Conservation (phyloP, 2,888 invertebrate genomes). For the Ichneumoninae sp. region DNA sequence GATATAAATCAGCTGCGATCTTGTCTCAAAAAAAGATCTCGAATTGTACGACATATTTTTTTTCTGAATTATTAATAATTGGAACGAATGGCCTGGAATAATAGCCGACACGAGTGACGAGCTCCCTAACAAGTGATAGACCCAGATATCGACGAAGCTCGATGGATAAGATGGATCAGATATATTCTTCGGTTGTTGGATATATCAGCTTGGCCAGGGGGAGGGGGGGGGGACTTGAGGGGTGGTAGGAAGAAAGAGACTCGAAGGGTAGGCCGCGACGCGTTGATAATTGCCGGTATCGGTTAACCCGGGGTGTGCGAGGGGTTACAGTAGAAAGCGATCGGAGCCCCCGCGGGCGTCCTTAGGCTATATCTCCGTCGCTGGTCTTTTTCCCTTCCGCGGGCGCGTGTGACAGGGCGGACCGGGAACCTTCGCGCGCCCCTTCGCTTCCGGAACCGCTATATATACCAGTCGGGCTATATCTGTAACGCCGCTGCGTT, state of each 20-base stretch:
- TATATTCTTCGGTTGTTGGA: constrained; percentile 19
- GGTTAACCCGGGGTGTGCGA: constrained; percentile 81
- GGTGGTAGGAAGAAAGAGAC: constrained; percentile 35
- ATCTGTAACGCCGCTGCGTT: constrained; percentile 28
- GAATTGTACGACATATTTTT: background rate
- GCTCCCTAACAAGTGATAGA: constrained; percentile 14
- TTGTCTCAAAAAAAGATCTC: no score
- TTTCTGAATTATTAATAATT: constrained; percentile 1
- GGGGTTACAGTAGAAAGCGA: constrained; percentile 74
- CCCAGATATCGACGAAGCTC: constrained; percentile 10
- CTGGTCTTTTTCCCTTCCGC: constrained; percentile 72
- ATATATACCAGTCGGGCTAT: constrained; percentile 34
- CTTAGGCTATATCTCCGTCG: constrained; percentile 58
- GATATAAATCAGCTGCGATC: no score
- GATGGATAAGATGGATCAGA: constrained; percentile 31
- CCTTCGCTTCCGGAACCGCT: constrained; percentile 81
- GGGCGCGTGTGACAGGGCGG: constrained; percentile 75
- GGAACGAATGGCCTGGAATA: constrained; percentile 44
- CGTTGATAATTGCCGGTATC: constrained; percentile 84
- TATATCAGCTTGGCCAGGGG: background rate
- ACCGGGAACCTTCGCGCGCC: constrained; percentile 81
- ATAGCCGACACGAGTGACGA: constrained; percentile 7
- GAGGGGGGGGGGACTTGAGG: background rate
- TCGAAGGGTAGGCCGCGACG: constrained; percentile 77
- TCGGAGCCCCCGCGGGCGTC: constrained; percentile 66